Evolutionary conservation across 2,113 vertebrate genomes (phyloP).

Genomic region (Colossoma macropomum): DNA sequence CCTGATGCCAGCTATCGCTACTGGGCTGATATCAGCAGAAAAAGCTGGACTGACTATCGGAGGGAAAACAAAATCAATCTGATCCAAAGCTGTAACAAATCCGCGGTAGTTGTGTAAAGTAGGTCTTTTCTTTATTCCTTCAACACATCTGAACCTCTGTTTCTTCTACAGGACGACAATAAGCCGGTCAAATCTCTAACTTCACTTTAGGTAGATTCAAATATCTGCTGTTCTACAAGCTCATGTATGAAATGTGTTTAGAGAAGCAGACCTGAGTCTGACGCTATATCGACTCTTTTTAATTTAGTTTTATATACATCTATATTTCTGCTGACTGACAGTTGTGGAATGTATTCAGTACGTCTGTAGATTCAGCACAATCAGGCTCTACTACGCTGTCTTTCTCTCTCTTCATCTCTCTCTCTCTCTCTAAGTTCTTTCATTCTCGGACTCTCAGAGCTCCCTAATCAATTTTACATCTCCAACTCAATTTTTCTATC

Average conservation of each 20-base stretch:
- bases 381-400: not conserved
- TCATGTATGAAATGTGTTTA: not conserved
- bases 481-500: not conserved
- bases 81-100: no score
- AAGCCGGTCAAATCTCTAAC: not conserved
- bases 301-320: not conserved
- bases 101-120: no score
- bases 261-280: not conserved
- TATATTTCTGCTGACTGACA: slow-evolving; percentile 14
- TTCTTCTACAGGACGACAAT: no score
- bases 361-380: slow-evolving; percentile 26
- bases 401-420: not conserved
- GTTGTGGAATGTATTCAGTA: not conserved
- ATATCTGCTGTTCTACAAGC: not conserved
- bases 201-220: not conserved
- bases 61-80: no score
- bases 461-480: not conserved
- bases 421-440: not conserved
- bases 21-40: no score
- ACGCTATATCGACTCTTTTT: not conserved
- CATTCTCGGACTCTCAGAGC: not conserved
- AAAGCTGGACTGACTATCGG: no score
- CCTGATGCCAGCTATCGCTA: no score
- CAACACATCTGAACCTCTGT: no score
- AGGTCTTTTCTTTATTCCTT: no score